These are phyloP conservation scores for Epinephelus malabaricus DNA, from an alignment of 2,797 vertebrate genomes.

Conservation along the genomic window DNA sequence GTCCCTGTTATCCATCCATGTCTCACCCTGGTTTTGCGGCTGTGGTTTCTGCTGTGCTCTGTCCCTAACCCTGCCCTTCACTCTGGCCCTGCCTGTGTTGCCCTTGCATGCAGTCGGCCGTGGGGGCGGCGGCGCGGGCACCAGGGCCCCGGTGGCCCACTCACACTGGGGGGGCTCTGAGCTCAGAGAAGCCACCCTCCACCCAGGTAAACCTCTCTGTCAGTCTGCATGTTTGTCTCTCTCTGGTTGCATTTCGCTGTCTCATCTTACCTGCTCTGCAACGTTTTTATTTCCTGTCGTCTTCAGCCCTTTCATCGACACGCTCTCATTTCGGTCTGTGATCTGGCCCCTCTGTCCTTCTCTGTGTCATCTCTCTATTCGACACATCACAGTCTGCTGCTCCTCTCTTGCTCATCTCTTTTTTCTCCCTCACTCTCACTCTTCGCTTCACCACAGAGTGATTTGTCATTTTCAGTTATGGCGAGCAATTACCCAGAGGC, in stretches of 20 bases:
- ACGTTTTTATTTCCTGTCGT: slow-evolving; percentile 18
- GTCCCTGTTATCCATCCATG: slow-evolving; percentile 35
- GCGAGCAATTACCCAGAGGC: slow-evolving; percentile 57
- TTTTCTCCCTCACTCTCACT: slow-evolving; percentile 40
- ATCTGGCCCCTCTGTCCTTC: slow-evolving; percentile 29
- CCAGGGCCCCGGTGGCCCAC: slow-evolving; percentile 61
- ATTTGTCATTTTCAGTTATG: slow-evolving; percentile 63
- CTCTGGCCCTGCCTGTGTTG: slow-evolving; percentile 79
- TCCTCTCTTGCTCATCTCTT: slow-evolving; percentile 41
- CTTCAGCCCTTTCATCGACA: slow-evolving; percentile 5
- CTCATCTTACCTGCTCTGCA: slow-evolving; percentile 25
- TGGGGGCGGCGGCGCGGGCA: slow-evolving; percentile 66
- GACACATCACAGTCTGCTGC: slow-evolving; percentile 31
- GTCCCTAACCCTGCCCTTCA: slow-evolving; percentile 75
- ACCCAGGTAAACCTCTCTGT: slow-evolving; percentile 78
- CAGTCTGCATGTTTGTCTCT: slow-evolving; percentile 33
- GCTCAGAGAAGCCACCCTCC: slow-evolving; percentile 76
- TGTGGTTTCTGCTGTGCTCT: slow-evolving; percentile 77
- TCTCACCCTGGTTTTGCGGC: slow-evolving; percentile 61
- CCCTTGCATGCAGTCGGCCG: slow-evolving; percentile 78
- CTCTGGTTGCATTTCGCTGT: slow-evolving; percentile 24
- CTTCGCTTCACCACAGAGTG: slow-evolving; percentile 28
- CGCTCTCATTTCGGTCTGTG: slow-evolving; percentile 8
- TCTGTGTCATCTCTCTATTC: slow-evolving; percentile 28
- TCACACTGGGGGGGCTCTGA: slow-evolving; percentile 76